Conservation (phyloP, 2,888 invertebrate species). For the Torymus tubicola region DNA sequence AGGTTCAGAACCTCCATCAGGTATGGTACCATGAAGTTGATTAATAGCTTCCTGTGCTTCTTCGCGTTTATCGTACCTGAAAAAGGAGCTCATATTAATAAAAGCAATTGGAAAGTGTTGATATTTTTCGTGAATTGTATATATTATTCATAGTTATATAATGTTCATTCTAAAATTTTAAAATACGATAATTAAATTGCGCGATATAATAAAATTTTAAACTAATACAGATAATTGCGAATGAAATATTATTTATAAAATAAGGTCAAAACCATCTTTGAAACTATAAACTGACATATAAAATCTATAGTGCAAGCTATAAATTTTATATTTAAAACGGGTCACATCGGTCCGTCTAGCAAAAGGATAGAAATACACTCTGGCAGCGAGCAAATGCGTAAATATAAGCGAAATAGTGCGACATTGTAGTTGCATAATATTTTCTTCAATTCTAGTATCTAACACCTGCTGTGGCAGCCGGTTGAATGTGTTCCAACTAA, state of each 20-base stretch:
- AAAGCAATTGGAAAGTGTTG: neutral
- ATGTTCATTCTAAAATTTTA: too few relatives aligned
- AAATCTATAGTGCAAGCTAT: constrained; percentile 36
- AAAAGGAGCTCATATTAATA: neutral
- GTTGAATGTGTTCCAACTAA: constrained; percentile 53
- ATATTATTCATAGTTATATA: neutral
- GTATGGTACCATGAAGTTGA: constrained; percentile 89
- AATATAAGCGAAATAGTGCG: constrained; percentile 45
- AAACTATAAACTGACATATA: constrained; percentile 30
- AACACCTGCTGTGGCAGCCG: constrained; percentile 37
- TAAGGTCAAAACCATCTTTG: constrained; percentile 28
- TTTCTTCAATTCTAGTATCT: constrained; percentile 40
- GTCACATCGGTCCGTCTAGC: constrained; percentile 25
- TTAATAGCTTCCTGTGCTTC: constrained; percentile 94
- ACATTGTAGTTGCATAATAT: constrained; percentile 55
- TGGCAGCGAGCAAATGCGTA: constrained; percentile 43
- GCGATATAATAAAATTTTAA: too few relatives aligned
- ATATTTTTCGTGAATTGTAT: neutral
- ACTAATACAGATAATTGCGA: neutral
- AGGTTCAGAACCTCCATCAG: constrained; percentile 90
- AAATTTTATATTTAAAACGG: constrained; percentile 54
- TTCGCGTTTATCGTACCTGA: constrained; percentile 89
- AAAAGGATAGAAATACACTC: constrained; percentile 52
- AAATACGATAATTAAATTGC: too few relatives aligned
- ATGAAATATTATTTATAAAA: constrained; percentile 39